phyloP scores from a whole-genome alignment of 1,140 invertebrate genomes.

The Aphidius gifuensis region DNA sequence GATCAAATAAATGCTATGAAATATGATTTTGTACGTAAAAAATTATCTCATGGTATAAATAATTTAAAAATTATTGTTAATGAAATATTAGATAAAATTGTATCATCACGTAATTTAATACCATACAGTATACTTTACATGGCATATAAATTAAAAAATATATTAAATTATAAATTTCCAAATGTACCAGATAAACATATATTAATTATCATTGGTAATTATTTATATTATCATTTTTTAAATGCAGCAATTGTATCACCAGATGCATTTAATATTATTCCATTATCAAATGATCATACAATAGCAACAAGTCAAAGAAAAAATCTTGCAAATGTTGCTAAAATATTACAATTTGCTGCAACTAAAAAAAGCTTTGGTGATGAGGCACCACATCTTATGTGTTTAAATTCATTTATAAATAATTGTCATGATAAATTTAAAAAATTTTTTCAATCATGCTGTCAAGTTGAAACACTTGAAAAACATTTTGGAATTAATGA shows the following conservation, averaged over 20 bases:
- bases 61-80: constrained; percentile 63
- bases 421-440: constrained; percentile 80
- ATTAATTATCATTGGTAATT: constrained; percentile 76
- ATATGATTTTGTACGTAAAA: constrained; percentile 66
- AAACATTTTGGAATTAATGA: constrained; percentile 72
- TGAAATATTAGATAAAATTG: constrained; percentile 69
- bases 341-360: constrained; percentile 79
- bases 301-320: constrained; percentile 72
- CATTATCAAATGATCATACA: constrained; percentile 62
- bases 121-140: constrained; percentile 79
- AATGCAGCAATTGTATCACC: constrained; percentile 81
- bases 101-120: constrained; percentile 63
- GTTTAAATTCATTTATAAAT: constrained; percentile 75
- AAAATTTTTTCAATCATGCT: constrained; percentile 69
- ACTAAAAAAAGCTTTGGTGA: constrained; percentile 82
- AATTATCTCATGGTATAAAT: constrained; percentile 62
- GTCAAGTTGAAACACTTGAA: constrained; percentile 71
- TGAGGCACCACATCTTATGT: constrained; percentile 72
- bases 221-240: constrained; percentile 80
- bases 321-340: constrained; percentile 78
- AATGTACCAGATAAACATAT: constrained; percentile 73
- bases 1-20: constrained; percentile 68
- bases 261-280: constrained; percentile 77
- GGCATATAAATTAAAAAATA: constrained; percentile 66
- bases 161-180: constrained; percentile 70